phyloP scores from a whole-genome alignment of 2,113 vertebrate genomes.

The Psettodes erumei region DNA sequence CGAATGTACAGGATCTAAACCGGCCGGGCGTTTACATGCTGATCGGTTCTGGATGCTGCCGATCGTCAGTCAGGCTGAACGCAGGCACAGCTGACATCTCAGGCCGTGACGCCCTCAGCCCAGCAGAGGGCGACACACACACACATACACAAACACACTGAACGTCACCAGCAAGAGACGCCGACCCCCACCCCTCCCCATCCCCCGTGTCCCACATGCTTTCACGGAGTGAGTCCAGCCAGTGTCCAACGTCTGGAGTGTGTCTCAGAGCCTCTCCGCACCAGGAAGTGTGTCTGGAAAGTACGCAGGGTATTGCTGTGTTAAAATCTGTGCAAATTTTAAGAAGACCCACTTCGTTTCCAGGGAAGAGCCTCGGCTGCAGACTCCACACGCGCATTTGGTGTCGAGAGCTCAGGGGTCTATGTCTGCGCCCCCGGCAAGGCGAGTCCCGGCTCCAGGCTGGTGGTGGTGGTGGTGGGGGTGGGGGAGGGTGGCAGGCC shows the following conservation, averaged over 20 bases:
- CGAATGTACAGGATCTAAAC: slow-evolving; percentile 46
- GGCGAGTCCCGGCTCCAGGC: slow-evolving; percentile 84
- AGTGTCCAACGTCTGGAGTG: not conserved
- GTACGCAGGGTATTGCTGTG: slow-evolving; percentile 67
- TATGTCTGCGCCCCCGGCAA: slow-evolving; percentile 90
- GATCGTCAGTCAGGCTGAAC: not conserved
- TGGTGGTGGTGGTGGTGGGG: slow-evolving; percentile 70
- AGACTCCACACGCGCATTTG: slow-evolving; percentile 21
- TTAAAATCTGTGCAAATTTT: slow-evolving; percentile 76
- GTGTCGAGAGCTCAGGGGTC: slow-evolving; percentile 29
- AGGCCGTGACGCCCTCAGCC: slow-evolving; percentile 57
- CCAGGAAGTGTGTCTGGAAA: slow-evolving; percentile 41
- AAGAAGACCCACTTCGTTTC: slow-evolving; percentile 51
- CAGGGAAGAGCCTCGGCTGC: slow-evolving; percentile 37
- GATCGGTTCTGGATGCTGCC: slow-evolving; percentile 22
- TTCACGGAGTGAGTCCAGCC: not conserved
- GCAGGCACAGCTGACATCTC: slow-evolving; percentile 32
- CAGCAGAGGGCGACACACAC: slow-evolving; percentile 73
- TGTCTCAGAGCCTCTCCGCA: slow-evolving; percentile 19
- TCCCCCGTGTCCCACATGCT: not conserved
- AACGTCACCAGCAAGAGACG: not conserved
- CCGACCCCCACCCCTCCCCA: no score
- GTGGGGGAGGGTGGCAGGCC: slow-evolving; percentile 62
- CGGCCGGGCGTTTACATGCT: slow-evolving; percentile 55
- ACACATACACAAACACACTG: not conserved